These are phyloP conservation scores for Drosophila picticornis DNA, from an alignment of 2,888 invertebrate species.

Conservation along the genomic window DNA sequence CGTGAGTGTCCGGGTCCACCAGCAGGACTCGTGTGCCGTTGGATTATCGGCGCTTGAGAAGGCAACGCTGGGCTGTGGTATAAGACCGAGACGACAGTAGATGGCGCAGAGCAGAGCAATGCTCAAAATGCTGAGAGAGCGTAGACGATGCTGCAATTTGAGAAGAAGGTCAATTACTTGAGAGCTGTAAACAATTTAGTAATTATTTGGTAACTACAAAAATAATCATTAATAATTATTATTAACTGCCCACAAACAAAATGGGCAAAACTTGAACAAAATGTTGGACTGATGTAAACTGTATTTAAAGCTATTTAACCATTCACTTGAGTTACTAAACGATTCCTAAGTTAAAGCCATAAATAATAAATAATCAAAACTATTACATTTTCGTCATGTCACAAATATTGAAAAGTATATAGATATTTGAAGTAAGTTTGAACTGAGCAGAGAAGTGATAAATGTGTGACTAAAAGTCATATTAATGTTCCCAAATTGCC, in stretches of 20 bases:
- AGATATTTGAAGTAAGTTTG: background rate
- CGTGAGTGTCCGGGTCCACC: conserved; percentile 93
- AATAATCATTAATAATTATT: background rate
- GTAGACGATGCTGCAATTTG: conserved; percentile 87
- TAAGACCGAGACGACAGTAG: conserved; percentile 91
- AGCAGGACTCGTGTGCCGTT: conserved; percentile 91
- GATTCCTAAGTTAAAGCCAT: background rate
- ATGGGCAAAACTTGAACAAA: background rate
- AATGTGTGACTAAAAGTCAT: background rate
- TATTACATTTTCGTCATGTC: too few relatives aligned
- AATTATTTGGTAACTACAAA: background rate
- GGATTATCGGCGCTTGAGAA: conserved; percentile 99
- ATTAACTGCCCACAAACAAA: too few relatives aligned
- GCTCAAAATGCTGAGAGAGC: conserved; percentile 89
- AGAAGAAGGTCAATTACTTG: conserved; percentile 78
- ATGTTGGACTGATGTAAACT: background rate
- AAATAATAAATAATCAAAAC: background rate
- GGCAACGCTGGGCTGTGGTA: conserved; percentile 89
- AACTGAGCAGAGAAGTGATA: background rate
- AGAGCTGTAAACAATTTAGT: background rate
- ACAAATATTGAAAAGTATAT: too few relatives aligned
- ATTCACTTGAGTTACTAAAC: background rate
- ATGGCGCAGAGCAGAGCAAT: conserved; percentile 89
- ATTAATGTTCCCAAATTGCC: background rate
- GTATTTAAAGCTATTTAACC: background rate